phyloP scores from a whole-genome alignment of 2,113 vertebrate species.

The Catharus bicknelli region DNA sequence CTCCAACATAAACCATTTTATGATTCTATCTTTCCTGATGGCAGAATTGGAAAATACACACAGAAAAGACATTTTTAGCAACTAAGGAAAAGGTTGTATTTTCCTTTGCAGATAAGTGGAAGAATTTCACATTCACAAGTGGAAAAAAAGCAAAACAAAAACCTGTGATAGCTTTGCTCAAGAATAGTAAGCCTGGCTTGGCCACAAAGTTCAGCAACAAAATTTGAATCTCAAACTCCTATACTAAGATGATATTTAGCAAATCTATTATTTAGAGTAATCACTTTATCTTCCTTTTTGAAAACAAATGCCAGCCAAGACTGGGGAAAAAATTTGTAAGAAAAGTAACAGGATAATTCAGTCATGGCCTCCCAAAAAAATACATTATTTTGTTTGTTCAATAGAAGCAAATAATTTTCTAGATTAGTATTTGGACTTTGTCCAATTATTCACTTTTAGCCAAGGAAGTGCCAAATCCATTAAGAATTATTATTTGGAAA shows the following conservation, averaged over 20 bases:
- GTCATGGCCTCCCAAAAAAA: not conserved
- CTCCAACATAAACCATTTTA: not conserved
- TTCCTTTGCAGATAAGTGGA: not conserved
- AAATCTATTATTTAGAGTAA: slow-evolving; percentile 2
- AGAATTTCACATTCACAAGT: not conserved
- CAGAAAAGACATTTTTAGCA: not conserved
- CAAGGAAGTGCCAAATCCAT: not conserved
- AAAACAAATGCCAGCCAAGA: not conserved
- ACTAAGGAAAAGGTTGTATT: not conserved
- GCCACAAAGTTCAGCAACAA: not conserved
- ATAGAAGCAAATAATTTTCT: not conserved
- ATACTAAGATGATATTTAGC: not conserved
- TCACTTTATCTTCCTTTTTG: slow-evolving; percentile 1
- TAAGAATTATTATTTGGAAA: not conserved
- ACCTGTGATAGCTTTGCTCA: not conserved
- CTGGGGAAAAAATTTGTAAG: not conserved
- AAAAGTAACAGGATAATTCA: not conserved
- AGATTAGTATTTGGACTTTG: not conserved
- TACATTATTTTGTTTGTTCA: not conserved
- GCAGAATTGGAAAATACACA: not conserved
- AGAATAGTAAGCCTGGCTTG: not conserved
- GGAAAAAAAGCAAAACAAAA: not conserved
- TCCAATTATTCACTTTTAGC: not conserved
- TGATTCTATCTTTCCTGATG: not conserved
- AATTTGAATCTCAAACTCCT: not conserved